Evolutionary conservation across 2,113 vertebrate genomes (phyloP), one percentile per base, ranked within the genome.

Genomic region (Notiomystis cincta): DNA sequence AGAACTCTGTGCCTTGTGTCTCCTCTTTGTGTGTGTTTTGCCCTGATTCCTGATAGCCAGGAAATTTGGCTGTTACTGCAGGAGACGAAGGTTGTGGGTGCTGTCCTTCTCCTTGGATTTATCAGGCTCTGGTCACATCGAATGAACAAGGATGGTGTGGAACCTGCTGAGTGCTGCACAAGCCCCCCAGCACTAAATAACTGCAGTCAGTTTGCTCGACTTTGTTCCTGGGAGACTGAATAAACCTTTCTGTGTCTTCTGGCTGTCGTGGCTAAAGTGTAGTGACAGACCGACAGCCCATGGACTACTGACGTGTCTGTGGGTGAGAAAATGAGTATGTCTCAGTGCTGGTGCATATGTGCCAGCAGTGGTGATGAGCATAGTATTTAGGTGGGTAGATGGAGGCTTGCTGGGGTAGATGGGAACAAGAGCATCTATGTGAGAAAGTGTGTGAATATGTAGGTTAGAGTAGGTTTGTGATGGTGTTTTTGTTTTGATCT

Each of bases 401-500:
- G 62, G 54, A 91, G 57, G 33, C 57, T 77, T 57, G 31, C 25
- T 78, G 72, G 65, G 82, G 27, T 90, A 67, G 60, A 87, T 37
- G 40, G 73, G 70, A 95, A 30, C 69, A 82, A 35, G 33, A 90
- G 18, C 57, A 79, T 92, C 58, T 62, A 5, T 65, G 37, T 73
- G 66, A 90, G 65, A 84, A 82, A 89, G 75, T 28, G 25, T 88
- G 37, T 78, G 71, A 83, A 33, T 66, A 30, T 71, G 30, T 94
- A 92, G 66, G 58, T 86, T 82, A 90, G 54, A 93, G 61, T 73
- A 89, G 62, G 19, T 90, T 90, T 82, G 79, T 88, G 85, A 17
- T 60, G 20, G 8, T 90, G 87, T 28, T 75, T 73, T 90, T 96
- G 82, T 91, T 96, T 94, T 96, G 44, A 64, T 83, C 40, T 83